Percentiles rank a stretch among this genome's conserved stretches.
phyloP scores from a whole-genome alignment of 2,113 vertebrate species.

The Ariopsis seemanni region DNA sequence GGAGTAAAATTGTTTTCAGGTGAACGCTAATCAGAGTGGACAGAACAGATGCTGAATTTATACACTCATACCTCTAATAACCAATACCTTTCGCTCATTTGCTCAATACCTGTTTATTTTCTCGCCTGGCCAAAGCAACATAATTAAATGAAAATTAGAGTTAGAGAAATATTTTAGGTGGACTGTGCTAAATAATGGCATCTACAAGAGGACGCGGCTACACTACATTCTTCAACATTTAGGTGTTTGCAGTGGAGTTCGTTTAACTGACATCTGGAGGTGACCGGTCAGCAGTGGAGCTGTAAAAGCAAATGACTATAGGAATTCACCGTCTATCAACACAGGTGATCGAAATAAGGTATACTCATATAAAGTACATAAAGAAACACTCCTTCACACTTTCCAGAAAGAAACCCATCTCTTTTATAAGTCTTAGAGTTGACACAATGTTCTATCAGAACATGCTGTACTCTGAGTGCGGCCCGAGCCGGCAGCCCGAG shows the following conservation, averaged over 20 bases:
- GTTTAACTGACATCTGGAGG: not conserved
- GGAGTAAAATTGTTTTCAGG: not conserved
- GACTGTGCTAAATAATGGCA: not conserved
- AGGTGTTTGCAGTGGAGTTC: not conserved
- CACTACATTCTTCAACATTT: not conserved
- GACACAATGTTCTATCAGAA: not conserved
- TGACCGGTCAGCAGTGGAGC: not conserved
- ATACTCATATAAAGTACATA: not conserved
- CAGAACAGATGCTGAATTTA: not conserved
- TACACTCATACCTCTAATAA: not conserved
- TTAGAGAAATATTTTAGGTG: not conserved
- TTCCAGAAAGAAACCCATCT: not conserved
- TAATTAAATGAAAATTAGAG: not conserved
- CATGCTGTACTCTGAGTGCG: conserved; percentile 36
- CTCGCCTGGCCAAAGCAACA: not conserved
- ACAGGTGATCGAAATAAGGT: not conserved
- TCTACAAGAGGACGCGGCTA: not conserved
- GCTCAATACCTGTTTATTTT: not conserved
- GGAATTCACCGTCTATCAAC: not conserved
- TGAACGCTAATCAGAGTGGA: not conserved
- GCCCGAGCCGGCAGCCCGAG: conserved; percentile 10
- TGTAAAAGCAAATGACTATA: not conserved
- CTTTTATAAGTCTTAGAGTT: conserved; percentile 20
- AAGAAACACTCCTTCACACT: not conserved
- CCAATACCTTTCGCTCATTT: not conserved